Percentiles rank a stretch among this genome's conserved stretches.
phyloP scores from a whole-genome alignment of 2,888 invertebrate genomes.

The Oscheius sp. region DNA sequence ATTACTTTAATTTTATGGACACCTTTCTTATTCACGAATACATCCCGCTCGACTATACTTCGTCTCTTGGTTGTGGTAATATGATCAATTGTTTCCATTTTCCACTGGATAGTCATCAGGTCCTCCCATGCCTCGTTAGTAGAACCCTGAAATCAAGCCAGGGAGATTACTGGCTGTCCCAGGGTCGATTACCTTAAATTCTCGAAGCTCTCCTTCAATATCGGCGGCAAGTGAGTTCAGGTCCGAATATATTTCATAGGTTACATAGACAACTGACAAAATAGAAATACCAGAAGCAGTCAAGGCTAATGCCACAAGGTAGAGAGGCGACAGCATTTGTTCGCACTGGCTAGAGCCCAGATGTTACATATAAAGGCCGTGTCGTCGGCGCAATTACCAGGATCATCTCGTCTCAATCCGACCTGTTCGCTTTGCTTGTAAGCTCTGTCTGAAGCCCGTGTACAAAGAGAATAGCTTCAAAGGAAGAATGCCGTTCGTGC shows the following conservation, averaged over 20 bases:
- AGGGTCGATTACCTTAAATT: conserved; percentile 22
- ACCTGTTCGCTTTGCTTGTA: conserved; percentile 16
- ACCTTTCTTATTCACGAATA: conserved; percentile 31
- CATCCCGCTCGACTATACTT: conserved; percentile 20
- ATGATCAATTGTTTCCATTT: conserved; percentile 19
- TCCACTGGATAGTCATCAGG: conserved; percentile 23
- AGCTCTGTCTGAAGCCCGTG: conserved; percentile 4
- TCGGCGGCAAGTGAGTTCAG: neutral
- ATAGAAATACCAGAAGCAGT: conserved; percentile 13
- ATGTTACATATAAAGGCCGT: conserved; percentile 2
- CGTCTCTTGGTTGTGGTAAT: neutral
- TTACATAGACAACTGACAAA: neutral
- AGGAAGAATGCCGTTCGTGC: neutral
- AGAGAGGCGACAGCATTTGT: conserved; percentile 10
- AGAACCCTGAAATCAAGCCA: neutral
- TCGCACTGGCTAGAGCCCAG: neutral
- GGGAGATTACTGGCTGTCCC: neutral
- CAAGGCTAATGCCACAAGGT: conserved; percentile 11
- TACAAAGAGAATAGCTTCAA: neutral
- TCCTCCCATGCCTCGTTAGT: conserved; percentile 34
- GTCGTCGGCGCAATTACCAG: conserved; percentile 20
- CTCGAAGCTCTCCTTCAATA: conserved; percentile 13
- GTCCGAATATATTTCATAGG: conserved; percentile 11
- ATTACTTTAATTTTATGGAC: neutral
- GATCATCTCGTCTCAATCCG: conserved; percentile 22